These are phyloP conservation scores for Prionailurus bengalensis DNA, from an alignment of 2,113 vertebrate genomes.

Conservation along the genomic window DNA sequence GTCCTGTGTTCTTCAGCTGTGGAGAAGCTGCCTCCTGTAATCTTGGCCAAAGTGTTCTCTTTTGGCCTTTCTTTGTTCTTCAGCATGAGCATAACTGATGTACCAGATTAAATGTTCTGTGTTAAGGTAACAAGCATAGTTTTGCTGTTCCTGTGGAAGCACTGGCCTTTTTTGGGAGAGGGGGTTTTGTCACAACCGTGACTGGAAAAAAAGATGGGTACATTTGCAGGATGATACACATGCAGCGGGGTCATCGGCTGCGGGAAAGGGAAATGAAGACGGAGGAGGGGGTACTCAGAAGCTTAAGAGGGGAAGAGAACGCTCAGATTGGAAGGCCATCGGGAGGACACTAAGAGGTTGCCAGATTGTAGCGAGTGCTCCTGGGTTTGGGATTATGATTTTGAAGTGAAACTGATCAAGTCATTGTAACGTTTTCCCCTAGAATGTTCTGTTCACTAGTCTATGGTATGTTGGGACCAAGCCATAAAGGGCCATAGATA, in stretches of 20 bases:
- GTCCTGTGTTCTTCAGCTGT: neutral
- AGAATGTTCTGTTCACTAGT: neutral
- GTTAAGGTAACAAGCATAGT: neutral
- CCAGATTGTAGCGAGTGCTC: neutral
- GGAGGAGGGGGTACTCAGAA: neutral
- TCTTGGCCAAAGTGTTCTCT: neutral
- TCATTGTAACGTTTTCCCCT: neutral
- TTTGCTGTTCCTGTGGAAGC: neutral
- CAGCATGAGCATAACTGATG: neutral
- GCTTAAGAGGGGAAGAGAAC: neutral
- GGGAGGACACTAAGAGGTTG: neutral
- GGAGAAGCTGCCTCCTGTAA: neutral
- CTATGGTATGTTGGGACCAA: neutral
- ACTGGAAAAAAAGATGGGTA: neutral
- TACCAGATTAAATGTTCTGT: neutral
- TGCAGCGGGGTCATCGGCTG: no score
- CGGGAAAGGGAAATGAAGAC: neutral
- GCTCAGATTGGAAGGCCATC: neutral
- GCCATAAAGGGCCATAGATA: neutral
- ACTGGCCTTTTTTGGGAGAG: neutral
- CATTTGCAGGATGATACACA: neutral
- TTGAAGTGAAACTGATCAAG: neutral
- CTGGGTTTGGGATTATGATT: neutral
- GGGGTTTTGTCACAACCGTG: neutral
- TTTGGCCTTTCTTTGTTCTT: neutral